phyloP scores from a whole-genome alignment of 2,113 vertebrate genomes.

The Taxidea taxus region DNA sequence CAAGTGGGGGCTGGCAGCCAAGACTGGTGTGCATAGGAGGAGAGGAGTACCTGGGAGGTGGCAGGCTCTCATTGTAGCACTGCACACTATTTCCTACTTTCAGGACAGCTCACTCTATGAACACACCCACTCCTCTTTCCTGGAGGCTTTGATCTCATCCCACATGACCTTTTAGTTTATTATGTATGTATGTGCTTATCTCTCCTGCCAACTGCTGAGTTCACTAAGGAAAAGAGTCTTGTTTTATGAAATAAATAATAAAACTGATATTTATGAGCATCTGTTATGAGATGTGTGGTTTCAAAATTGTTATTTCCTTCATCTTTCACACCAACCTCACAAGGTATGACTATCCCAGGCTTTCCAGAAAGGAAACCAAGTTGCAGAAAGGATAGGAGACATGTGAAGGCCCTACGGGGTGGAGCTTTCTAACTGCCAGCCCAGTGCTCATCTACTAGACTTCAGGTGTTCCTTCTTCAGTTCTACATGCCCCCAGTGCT shows the following conservation, averaged over 20 bases:
- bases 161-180: background rate
- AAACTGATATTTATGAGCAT: slow-evolving; percentile 12
- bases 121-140: background rate
- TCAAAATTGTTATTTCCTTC: background rate
- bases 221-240: background rate
- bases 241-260: slow-evolving; percentile 26
- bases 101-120: background rate
- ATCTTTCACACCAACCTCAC: background rate
- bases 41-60: background rate
- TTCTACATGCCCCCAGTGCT: background rate
- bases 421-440: background rate
- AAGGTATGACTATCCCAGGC: background rate
- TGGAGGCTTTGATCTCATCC: background rate
- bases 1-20: background rate
- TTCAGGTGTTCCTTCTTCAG: background rate
- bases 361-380: background rate
- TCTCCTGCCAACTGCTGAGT: background rate
- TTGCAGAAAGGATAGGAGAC: background rate
- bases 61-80: accelerated
- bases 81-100: accelerated
- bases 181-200: background rate
- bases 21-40: background rate
- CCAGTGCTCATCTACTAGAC: background rate
- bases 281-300: background rate
- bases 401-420: background rate